Percentiles rank a stretch among this genome's conserved stretches.
phyloP scores from a whole-genome alignment of 2,888 invertebrate species.

The Amaurobius ferox region DNA sequence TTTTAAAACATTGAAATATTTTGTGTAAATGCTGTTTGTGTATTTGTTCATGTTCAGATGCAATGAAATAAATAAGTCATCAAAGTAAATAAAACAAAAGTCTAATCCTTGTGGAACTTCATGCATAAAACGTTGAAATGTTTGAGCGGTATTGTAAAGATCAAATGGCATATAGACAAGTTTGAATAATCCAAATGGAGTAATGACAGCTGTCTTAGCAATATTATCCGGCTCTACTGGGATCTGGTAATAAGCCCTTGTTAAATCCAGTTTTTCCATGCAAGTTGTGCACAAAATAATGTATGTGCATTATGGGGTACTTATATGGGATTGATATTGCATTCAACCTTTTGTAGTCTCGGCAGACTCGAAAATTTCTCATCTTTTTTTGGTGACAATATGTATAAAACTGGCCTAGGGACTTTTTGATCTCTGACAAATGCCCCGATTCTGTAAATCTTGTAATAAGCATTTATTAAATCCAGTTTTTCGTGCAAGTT shows the following conservation, averaged over 20 bases:
- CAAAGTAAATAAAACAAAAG: neutral
- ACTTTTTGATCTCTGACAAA: too few species aligned
- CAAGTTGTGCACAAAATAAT: neutral
- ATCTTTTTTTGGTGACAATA: too few species aligned
- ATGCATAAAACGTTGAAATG: neutral
- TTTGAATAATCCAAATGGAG: neutral
- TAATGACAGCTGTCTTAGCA: neutral
- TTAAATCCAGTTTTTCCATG: neutral
- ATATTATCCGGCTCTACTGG: neutral
- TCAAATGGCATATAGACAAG: neutral
- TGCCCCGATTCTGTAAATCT: too few species aligned
- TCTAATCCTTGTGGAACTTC: neutral
- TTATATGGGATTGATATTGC: neutral
- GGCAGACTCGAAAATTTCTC: slow-evolving; percentile 35
- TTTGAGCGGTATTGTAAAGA: neutral
- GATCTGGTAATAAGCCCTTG: neutral
- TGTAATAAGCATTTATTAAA: too few species aligned
- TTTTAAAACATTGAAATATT: neutral
- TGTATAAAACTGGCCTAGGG: too few species aligned
- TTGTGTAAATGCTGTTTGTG: neutral
- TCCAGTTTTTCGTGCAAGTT: too few species aligned
- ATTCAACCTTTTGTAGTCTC: slow-evolving; percentile 29
- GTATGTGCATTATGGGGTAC: neutral
- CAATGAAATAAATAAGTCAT: neutral
- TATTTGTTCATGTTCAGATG: neutral